These are phyloP conservation scores for Nothocercus julius DNA, from an alignment of 2,113 vertebrate genomes.

Conservation along the genomic window DNA sequence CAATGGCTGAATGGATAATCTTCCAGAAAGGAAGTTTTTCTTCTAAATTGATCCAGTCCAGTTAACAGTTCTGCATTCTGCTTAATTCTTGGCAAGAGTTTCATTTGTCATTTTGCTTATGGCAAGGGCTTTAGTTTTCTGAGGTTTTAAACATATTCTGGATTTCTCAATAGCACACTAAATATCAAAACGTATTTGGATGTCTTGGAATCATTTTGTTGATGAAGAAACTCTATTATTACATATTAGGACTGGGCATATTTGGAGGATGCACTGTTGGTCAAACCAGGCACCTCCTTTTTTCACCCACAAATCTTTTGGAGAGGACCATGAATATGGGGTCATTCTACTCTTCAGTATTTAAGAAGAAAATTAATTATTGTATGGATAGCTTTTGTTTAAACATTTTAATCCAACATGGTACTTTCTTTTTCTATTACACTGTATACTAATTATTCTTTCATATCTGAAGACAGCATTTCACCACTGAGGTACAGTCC, in stretches of 20 bases:
- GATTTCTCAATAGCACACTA: neutral
- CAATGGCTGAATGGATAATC: neutral
- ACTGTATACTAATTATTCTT: neutral
- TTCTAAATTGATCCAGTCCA: fast-evolving
- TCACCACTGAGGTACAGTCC: neutral
- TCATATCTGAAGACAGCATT: fast-evolving
- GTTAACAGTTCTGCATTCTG: neutral
- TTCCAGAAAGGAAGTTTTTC: neutral
- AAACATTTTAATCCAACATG: neutral
- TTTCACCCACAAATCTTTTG: neutral
- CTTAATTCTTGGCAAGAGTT: neutral
- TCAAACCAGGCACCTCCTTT: neutral
- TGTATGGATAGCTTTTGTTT: neutral
- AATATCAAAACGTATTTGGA: neutral
- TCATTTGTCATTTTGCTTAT: neutral
- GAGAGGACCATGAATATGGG: neutral
- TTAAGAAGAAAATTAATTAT: neutral
- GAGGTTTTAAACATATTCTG: neutral
- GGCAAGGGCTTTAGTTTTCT: neutral
- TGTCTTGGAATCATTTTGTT: neutral
- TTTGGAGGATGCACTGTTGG: neutral
- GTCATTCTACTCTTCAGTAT: neutral
- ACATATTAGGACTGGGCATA: neutral
- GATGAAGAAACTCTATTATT: neutral
- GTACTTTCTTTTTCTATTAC: neutral